Conservation (phyloP, 2,113 vertebrate genomes). For the Labeo catla region DNA sequence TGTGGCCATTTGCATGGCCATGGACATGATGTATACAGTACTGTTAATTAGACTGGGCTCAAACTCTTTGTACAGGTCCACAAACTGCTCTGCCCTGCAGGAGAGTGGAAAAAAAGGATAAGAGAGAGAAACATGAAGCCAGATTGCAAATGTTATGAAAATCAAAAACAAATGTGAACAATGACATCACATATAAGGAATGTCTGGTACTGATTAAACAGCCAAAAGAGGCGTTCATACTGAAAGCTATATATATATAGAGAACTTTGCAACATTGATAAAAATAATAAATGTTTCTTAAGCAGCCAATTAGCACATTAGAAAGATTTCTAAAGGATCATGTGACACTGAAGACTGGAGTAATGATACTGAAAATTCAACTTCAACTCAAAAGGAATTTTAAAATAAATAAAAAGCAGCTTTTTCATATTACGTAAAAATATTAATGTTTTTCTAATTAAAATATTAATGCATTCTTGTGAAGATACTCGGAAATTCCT, state of each 20-base stretch:
- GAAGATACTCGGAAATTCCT: background rate
- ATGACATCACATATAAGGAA: background rate
- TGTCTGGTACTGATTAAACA: background rate
- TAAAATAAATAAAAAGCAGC: background rate
- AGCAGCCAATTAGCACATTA: background rate
- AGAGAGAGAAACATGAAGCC: conserved; percentile 10
- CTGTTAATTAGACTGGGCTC: conserved; percentile 96
- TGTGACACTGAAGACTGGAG: background rate
- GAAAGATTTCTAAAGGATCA: background rate
- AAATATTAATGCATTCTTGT: too few relatives aligned
- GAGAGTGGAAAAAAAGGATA: conserved; percentile 21
- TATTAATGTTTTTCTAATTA: too few relatives aligned
- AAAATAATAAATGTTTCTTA: background rate
- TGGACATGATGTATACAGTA: conserved; percentile 97
- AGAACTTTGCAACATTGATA: background rate
- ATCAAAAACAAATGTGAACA: background rate
- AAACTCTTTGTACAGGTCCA: conserved; percentile 93
- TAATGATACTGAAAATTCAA: background rate
- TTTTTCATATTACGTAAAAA: background rate
- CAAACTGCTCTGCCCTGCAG: conserved; percentile 85
- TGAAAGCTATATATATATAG: too few relatives aligned
- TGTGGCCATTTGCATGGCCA: conserved; percentile 98
- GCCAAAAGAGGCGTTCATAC: too few relatives aligned
- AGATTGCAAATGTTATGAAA: background rate
- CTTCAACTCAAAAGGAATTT: too few relatives aligned